A percentile compares a stretch with the other conserved stretches of the same genome.
phyloP scores from a whole-genome alignment of 2,888 invertebrate genomes.

The Craniophora ligustri region DNA sequence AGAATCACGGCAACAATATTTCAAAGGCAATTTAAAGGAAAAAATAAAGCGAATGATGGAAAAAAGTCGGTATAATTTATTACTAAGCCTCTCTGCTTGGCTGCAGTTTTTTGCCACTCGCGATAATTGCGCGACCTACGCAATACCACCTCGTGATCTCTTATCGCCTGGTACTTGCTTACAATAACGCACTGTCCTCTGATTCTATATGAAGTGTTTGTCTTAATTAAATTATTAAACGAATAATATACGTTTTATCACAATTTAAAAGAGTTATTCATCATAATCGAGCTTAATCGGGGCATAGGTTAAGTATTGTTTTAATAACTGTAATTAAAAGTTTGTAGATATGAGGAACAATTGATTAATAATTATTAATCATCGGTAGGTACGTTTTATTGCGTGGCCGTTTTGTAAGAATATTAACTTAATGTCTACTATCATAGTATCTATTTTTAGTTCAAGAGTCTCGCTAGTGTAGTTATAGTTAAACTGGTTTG shows the following conservation, averaged over 20 bases:
- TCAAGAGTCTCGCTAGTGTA: neutral
- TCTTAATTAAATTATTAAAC: slow-evolving; percentile 5
- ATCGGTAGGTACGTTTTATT: too few relatives aligned
- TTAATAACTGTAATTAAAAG: neutral
- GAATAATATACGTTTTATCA: too few relatives aligned
- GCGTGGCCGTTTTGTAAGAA: too few relatives aligned
- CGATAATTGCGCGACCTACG: slow-evolving; percentile 34
- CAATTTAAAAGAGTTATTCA: neutral
- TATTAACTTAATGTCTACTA: neutral
- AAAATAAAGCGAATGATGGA: too few relatives aligned
- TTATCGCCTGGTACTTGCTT: slow-evolving; percentile 45
- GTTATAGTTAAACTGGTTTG: slow-evolving; percentile 8
- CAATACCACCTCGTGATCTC: slow-evolving; percentile 38
- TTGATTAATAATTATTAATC: neutral
- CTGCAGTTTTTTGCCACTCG: slow-evolving; percentile 10
- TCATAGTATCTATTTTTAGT: neutral
- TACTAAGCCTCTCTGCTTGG: too few relatives aligned
- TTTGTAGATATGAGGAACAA: neutral
- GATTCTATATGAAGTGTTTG: slow-evolving; percentile 14
- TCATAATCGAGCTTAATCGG: neutral
- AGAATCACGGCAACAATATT: too few relatives aligned
- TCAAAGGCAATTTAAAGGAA: too few relatives aligned
- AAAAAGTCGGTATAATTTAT: too few relatives aligned
- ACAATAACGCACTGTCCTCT: slow-evolving; percentile 20
- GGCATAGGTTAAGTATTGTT: neutral